Evolutionary conservation across 2,888 invertebrate genomes (phyloP).

Genomic region (Sepioteuthis lessoniana): DNA sequence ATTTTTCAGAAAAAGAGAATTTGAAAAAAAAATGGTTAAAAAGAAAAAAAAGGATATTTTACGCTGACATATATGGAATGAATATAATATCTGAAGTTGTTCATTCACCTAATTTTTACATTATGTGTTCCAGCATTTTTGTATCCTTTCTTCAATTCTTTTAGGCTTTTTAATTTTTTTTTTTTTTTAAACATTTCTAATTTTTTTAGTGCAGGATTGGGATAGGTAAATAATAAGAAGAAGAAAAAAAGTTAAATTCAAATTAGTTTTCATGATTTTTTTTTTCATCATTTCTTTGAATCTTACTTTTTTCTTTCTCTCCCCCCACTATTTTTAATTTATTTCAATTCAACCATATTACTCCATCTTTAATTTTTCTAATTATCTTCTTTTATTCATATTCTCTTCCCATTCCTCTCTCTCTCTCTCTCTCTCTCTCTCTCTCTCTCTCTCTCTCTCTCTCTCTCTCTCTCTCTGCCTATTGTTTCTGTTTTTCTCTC

Average conservation of each 20-base stretch:
- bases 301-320: too few relatives aligned
- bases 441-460: too few relatives aligned
- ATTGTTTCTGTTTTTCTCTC: too few relatives aligned
- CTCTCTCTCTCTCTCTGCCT: too few relatives aligned
- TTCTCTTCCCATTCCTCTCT: too few relatives aligned
- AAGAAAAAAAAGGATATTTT: neutral
- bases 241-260: neutral
- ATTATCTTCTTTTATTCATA: too few relatives aligned
- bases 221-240: neutral
- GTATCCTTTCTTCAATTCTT: neutral
- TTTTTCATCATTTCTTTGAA: too few relatives aligned
- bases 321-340: too few relatives aligned
- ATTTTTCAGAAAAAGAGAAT: neutral
- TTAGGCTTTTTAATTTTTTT: neutral
- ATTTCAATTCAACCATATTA: too few relatives aligned
- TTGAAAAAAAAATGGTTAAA: neutral
- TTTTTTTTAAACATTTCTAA: neutral
- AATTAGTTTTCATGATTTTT: neutral
- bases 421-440: too few relatives aligned
- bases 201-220: neutral
- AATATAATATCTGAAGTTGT: neutral
- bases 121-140: neutral
- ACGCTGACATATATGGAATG: neutral
- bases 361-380: too few relatives aligned
- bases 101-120: neutral